phyloP scores from a whole-genome alignment of 2,113 vertebrate species.

The Chaenogobius annularis region DNA sequence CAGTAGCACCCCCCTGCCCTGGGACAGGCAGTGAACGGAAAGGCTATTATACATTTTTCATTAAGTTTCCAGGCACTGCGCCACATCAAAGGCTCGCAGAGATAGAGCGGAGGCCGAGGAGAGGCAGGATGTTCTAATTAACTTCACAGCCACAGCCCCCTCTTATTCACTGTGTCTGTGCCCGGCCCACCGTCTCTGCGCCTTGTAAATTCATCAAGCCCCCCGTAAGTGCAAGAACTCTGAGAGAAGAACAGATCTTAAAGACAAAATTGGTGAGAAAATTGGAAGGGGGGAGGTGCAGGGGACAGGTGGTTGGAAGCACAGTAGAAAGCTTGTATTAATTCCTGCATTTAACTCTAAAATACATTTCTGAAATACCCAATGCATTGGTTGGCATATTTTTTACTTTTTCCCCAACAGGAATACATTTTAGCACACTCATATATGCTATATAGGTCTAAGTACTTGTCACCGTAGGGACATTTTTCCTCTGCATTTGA shows the following conservation, averaged over 20 bases:
- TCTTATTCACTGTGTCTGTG: slow-evolving; percentile 41
- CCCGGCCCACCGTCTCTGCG: slow-evolving; percentile 50
- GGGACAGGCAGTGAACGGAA: slow-evolving; percentile 56
- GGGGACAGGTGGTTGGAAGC: background rate
- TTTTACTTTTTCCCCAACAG: background rate
- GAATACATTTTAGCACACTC: background rate
- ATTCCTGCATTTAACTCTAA: background rate
- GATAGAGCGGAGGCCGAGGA: slow-evolving; percentile 50
- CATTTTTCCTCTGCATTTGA: too few species aligned
- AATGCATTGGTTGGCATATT: too few species aligned
- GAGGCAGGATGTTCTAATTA: slow-evolving; percentile 78
- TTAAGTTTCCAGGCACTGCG: slow-evolving; percentile 80
- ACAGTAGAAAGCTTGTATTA: background rate
- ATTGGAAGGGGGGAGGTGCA: background rate
- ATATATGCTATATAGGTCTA: too few species aligned
- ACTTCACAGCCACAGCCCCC: slow-evolving; percentile 72
- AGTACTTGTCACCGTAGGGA: too few species aligned
- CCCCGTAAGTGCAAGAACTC: slow-evolving; percentile 21
- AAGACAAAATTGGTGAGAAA: slow-evolving; percentile 12
- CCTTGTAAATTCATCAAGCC: slow-evolving; percentile 66
- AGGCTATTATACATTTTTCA: slow-evolving; percentile 83
- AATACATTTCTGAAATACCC: background rate
- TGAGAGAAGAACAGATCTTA: slow-evolving; percentile 48
- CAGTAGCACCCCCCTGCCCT: slow-evolving; percentile 18
- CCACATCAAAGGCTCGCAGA: slow-evolving; percentile 79